A percentile compares a stretch with the other conserved stretches of the same genome.
Evolutionary conservation across 37 sponge, comb jelly and placozoan species (phyloP).

Genomic region (Hormiphora californensis): DNA sequence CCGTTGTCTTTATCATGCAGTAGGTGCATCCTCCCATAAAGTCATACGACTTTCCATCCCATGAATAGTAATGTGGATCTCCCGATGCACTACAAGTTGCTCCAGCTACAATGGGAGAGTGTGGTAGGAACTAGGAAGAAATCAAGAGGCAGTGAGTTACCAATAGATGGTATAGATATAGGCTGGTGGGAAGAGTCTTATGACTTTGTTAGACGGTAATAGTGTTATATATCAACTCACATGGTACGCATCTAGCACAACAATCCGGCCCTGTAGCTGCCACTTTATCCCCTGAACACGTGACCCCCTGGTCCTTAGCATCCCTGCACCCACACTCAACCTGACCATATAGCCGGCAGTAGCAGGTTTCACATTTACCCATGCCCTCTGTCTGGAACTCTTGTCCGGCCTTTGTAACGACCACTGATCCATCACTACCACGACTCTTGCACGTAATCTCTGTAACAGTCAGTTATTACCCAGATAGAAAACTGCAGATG

Average conservation of each 20-base stretch:
- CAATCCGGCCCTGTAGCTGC: background rate
- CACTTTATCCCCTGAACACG: background rate
- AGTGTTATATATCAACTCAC: too few species aligned
- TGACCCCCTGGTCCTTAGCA: slow-evolving; percentile 20
- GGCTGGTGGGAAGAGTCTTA: background rate
- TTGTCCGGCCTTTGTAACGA: background rate
- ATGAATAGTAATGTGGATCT: background rate
- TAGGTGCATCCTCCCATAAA: slow-evolving; percentile 1
- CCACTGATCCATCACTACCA: too few species aligned
- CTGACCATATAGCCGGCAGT: slow-evolving; percentile 16
- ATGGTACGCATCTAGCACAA: slow-evolving; percentile 2
- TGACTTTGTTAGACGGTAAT: background rate
- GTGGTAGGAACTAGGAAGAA: too few species aligned
- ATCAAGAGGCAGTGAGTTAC: too few species aligned
- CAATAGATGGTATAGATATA: too few species aligned
- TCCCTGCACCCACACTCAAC: slow-evolving; percentile 16
- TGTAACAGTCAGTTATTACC: too few species aligned
- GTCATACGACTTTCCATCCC: background rate
- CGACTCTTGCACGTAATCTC: too few species aligned
- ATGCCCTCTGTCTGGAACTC: background rate
- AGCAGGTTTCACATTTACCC: background rate
- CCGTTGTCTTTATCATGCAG: background rate
- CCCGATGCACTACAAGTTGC: background rate
- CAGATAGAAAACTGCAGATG: too few species aligned
- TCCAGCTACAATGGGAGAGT: background rate